These are phyloP conservation scores for Aelia acuminata DNA, from an alignment of 2,888 invertebrate species.

Conservation along the genomic window DNA sequence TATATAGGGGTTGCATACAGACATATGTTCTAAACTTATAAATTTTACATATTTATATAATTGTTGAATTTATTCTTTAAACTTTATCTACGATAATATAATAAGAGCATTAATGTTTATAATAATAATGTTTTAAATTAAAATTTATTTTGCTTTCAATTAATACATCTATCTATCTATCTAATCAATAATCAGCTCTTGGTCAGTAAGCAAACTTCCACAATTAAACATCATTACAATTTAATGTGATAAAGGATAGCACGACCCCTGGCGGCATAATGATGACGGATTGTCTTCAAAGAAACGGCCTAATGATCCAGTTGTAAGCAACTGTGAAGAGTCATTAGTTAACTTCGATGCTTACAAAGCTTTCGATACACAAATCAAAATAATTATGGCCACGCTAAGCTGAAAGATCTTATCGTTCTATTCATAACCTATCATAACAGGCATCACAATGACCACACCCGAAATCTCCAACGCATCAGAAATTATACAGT, in stretches of 20 bases:
- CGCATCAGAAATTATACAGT: background rate
- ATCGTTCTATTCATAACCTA: constrained; percentile 16
- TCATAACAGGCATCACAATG: background rate
- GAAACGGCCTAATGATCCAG: background rate
- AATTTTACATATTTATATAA: too few relatives aligned
- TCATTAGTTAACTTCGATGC: constrained; percentile 1
- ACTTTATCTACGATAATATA: too few relatives aligned
- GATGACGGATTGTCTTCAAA: constrained; percentile 7
- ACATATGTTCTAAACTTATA: too few relatives aligned
- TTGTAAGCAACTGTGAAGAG: constrained; percentile 7
- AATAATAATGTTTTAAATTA: too few relatives aligned
- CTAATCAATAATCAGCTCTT: background rate
- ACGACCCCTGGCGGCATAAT: background rate
- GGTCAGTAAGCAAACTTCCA: background rate
- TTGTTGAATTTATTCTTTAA: too few relatives aligned
- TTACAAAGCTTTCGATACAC: constrained; percentile 21
- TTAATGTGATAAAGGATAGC: background rate
- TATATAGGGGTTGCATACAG: too few relatives aligned
- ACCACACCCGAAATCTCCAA: background rate
- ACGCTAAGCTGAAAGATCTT: background rate
- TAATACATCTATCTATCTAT: too few relatives aligned
- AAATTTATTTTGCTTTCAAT: too few relatives aligned
- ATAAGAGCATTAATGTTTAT: too few relatives aligned
- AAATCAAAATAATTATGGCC: background rate
- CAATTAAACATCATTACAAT: background rate